Evolutionary conservation across 2,888 invertebrate genomes (phyloP), one percentile per base, ranked within the genome.

Genomic region (Lordiphosa andalusiaca): DNA sequence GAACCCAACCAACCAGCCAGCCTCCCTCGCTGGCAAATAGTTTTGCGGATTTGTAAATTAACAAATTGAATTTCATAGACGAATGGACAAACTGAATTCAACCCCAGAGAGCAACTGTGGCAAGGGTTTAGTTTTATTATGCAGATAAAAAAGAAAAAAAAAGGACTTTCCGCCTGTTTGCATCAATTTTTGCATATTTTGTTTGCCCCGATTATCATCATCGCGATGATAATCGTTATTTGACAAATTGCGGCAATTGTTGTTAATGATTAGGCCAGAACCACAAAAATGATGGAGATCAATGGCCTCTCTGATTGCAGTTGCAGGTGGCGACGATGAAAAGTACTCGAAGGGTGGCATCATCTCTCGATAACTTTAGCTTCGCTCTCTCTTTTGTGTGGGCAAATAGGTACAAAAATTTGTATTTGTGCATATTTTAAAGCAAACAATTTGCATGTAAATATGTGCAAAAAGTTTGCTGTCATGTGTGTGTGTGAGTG

Each of bases 11-110:
- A 30, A 16, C 19, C 25, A 25, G 38, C 23, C 46, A 21, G 16
- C 21, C 37, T 56, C 59, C 61, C 55, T 23, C 50, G 38, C 42
- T 40, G 57, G 59, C 77, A 84, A 86, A 84, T 84, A 84, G 84
- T 84, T 84, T 86, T 85, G 84, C 80, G 85, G 84, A 67, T 84
- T 84, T 76, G 70, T 74, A 86, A 86, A 84, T 84, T 84, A 84
- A 86, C 86, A 86, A 84, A 86, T 84, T 80, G 81, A 85, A 85
- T 84, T 86, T 74, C 73, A 80, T 59, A 85, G 81, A 61, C 71
- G 75, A 65, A 72, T 75, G 76, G 50, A 35, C 55, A 61, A 7
- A 47, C 61, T 35, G 35, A 57, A 51, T 13, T 37, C 53, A 51
- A 44, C 48, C 39, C 50, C 56, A 49, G 62, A 33, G 49, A 55